Evolutionary conservation across 2,888 invertebrate genomes (phyloP).

Genomic region (Antheraea assamensis): DNA sequence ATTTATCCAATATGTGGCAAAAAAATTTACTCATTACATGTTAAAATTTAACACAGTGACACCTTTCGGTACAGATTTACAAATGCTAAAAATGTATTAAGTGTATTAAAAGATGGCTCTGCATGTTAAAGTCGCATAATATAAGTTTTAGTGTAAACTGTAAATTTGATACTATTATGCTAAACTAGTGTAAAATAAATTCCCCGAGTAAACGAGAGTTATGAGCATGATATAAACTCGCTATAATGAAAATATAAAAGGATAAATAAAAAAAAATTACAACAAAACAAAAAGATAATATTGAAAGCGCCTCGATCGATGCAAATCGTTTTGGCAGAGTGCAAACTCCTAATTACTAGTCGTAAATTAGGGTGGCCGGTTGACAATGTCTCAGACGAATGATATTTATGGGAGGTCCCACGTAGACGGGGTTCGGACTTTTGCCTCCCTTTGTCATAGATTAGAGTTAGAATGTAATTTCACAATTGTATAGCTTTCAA

Average conservation of each 20-base stretch:
- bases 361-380: conserved; percentile 81
- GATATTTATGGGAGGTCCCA: conserved; percentile 74
- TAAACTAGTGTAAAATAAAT: not conserved
- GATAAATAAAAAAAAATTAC: not conserved
- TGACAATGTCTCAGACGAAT: conserved; percentile 79
- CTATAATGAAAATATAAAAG: not conserved
- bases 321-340: conserved; percentile 81
- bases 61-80: not conserved
- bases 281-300: conserved; percentile 17
- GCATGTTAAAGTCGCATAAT: not conserved
- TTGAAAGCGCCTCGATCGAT: conserved; percentile 60
- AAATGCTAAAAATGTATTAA: not conserved
- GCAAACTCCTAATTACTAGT: conserved; percentile 81
- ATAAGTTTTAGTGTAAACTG: not conserved
- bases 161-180: not conserved
- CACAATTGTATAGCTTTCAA: conserved; percentile 4
- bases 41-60: not conserved
- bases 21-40: not conserved
- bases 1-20: not conserved
- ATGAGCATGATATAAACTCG: not conserved
- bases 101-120: not conserved
- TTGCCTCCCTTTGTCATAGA: conserved; percentile 61
- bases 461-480: conserved; percentile 37
- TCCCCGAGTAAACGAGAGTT: not conserved
- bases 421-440: conserved; percentile 60